Percentiles rank a stretch among this genome's conserved stretches.
phyloP scores from a whole-genome alignment of 2,888 invertebrate species.

The Chromoteleia sp. region DNA sequence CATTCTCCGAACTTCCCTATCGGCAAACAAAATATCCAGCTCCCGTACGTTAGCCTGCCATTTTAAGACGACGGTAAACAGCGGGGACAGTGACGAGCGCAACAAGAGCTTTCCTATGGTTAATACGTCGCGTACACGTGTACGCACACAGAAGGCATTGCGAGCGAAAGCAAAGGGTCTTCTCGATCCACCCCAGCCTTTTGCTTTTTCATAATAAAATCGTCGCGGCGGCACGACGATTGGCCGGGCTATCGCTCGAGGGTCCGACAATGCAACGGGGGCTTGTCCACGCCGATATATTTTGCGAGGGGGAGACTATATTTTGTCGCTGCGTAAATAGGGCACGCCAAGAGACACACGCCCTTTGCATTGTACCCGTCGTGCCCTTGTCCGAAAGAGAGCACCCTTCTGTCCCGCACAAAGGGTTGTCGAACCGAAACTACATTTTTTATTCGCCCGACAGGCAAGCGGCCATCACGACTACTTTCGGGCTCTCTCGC shows the following conservation, averaged over 20 bases:
- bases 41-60: slow-evolving; percentile 38
- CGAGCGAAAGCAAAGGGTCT: slow-evolving; percentile 60
- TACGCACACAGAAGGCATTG: slow-evolving; percentile 56
- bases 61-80: slow-evolving; percentile 65
- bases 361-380: slow-evolving; percentile 81
- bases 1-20: too few relatives aligned
- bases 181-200: slow-evolving; percentile 76
- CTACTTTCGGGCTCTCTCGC: slow-evolving; percentile 67
- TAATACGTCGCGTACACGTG: slow-evolving; percentile 51
- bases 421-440: slow-evolving; percentile 80
- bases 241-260: slow-evolving; percentile 76
- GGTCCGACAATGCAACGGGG: slow-evolving; percentile 79
- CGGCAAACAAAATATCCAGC: slow-evolving; percentile 45
- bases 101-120: slow-evolving; percentile 56
- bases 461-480: slow-evolving; percentile 84
- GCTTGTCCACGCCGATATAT: slow-evolving; percentile 79
- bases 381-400: slow-evolving; percentile 76
- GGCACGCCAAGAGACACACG: slow-evolving; percentile 84
- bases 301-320: slow-evolving; percentile 67
- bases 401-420: slow-evolving; percentile 81
- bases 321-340: slow-evolving; percentile 83
- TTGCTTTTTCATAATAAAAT: slow-evolving; percentile 82
- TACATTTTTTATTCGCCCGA: slow-evolving; percentile 81
- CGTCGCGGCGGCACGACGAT: slow-evolving; percentile 81
- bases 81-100: slow-evolving; percentile 61